Evolutionary conservation across 92 coral and sea anemone genomes (phyloP), one percentile per base, ranked within the genome.

Genomic region (Micromussa lordhowensis): DNA sequence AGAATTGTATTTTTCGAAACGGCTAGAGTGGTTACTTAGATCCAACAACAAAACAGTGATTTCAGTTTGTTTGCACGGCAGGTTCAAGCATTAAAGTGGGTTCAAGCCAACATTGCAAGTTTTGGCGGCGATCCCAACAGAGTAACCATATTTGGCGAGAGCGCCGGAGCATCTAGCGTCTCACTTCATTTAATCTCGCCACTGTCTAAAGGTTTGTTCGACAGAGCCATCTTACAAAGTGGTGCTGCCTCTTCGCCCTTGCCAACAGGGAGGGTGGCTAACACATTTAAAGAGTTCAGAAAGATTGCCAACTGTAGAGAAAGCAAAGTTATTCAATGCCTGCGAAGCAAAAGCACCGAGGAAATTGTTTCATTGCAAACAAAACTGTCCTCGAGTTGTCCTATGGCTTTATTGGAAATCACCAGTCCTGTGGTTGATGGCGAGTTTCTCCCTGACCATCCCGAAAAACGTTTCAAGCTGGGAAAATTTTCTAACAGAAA

Each of bases 71-170:
- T 66, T 78, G 44, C 17, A 66, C 9, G 51, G 51, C 85, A 90
- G 82, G 38, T 88, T 16, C 49, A 86, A 78, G 94, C 84, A 28
- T 74, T 91, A 61, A 68, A 40, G 53, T 91, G 94, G 94, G 89
- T 91, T 63, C 85, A 88, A 38, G 59, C 38, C 3, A 88, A 91
- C 81, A 91, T 91, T 70, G 75, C 82, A 7, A 88, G 49, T 32
- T 92, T 92, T 75, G 92, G 92, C 5, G 94, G 94, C 51, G 86
- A 91, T 61, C 92, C 92, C 19, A 68, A 78, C 34, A 82, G 82
- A 61, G 83, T 92, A 75, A 92, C 92, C 15, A 73, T 88, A 59
- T 85, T 92, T 84, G 94, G 94, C 8, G 89, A 92, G 59, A 92
- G 94, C 28, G 78, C 90, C 1, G 94, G 94, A 48, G 92, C 87